Base-by-base conservation (phyloP, 2,113 vertebrate species). In the Hystrix cristata region DNA sequence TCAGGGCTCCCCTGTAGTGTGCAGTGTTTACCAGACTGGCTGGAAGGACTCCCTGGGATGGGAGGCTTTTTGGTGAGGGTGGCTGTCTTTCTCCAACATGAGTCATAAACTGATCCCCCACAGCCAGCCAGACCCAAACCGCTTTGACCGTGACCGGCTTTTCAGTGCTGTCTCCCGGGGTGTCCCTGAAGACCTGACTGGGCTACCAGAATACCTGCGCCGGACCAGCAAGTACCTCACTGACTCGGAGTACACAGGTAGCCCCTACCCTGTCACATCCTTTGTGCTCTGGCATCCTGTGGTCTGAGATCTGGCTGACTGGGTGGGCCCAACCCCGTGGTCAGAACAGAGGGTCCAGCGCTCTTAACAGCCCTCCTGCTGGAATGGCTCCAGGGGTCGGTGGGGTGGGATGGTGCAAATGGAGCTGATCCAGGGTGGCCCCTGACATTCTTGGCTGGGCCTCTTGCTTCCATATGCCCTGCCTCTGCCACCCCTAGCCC, bases 231-330 rank as follows among this genome's bases (percentile, higher is more conserved):
- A 99, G 97, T 99, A 98, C 71, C 99, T 99, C 96, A 99, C 99
- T 0, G 98, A 99, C 98, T 96, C 98, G 0, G 97, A 99, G 82
- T 99, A 99, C 99, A 99, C 98, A 99, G 99, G 99, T 99, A 98
- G 21, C 27, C 13, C 48, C 90, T 55, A 60, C 43, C 38, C 55
- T 65, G 27, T 0, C 8, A 34, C 19, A 1, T 25, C 46, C 86
- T 82, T 55, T 38, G 16, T 62, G 5, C 8, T 55, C 12, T 6
- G 0, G 0, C 0, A 31, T 72, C 12, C 53, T 92, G 59, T 5
- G 1, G 34, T 25, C 65, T 80, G 69, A 86, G 38, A 51, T 51
- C 74, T 34, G 72, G 67, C 51, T 19, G 27, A 29, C 16, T 13
- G 79, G 38, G 51, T 53, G 78, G 67, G 59, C 9, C 53, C 31